Evolutionary conservation across 2,113 vertebrate genomes (phyloP), one percentile per base, ranked within the genome.

Genomic region (Ceyx cyanopectus): DNA sequence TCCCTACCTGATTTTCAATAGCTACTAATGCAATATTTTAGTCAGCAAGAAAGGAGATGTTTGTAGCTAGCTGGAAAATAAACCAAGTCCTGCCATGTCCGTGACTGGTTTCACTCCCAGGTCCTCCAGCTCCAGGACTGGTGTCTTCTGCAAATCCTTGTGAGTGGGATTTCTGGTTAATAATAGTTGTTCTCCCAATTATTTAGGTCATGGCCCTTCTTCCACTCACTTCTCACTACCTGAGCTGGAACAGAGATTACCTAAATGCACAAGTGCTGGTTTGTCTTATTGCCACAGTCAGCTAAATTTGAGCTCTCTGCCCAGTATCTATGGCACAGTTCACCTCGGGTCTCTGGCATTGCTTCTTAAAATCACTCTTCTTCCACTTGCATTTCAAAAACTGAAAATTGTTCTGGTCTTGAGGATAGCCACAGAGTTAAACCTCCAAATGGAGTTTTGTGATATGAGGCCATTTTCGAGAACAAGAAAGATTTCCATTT

Each of bases 221-320:
- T 89, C 74, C 16, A 7, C 63, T 90, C 46, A 68, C 46, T 89
- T 79, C 63, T 54, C 72, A 30, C 68, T 73, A 32, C 63, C 67
- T 69, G 43, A 67, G 60, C 7, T 18, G 3, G 82, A 85, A 77
- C 56, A 89, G 63, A 80, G 68, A 78, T 80, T 51, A 91, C 40
- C 79, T 61, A 83, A 72, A 75, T 62, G 84, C 77, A 88, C 5
- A 6, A 85, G 65, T 45, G 83, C 41, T 88, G 68, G 83, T 88
- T 87, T 93, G 62, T 68, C 78, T 87, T 76, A 58, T 37, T 77
- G 74, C 79, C 85, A 85, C 29, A 57, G 81, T 90, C 93, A 96
- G 96, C 89, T 92, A 61, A 94, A 93, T 93, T 76, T 85, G 82
- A 95, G 90, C 80, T 90, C 77, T 78, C 79, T 91, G 69, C 81